phyloP scores from a whole-genome alignment of 2,888 invertebrate species.

The Erynnis tages region DNA sequence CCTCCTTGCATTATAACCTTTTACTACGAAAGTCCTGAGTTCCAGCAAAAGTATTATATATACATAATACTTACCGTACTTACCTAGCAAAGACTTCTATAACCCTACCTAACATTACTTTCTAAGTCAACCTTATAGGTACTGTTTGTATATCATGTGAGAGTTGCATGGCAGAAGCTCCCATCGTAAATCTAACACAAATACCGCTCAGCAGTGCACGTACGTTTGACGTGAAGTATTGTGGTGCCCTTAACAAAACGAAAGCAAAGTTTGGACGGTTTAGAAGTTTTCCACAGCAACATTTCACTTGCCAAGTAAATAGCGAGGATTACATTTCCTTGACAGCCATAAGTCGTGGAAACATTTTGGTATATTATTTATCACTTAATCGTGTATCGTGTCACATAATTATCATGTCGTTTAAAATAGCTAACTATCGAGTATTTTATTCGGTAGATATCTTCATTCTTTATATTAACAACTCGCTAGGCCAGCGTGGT shows the following conservation, averaged over 20 bases:
- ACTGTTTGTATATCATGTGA: too few species aligned
- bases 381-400: neutral
- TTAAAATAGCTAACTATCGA: neutral
- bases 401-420: neutral
- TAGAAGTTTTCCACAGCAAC: constrained; percentile 25
- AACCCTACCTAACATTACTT: too few species aligned
- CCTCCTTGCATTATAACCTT: too few species aligned
- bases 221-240: constrained; percentile 31
- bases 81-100: too few species aligned
- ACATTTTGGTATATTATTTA: constrained; percentile 1
- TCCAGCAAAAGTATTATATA: too few species aligned
- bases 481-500: too few species aligned
- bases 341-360: neutral
- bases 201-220: constrained; percentile 25
- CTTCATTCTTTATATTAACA: too few species aligned
- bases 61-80: too few species aligned
- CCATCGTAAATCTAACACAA: constrained; percentile 30
- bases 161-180: constrained; percentile 43
- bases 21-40: too few species aligned
- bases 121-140: too few species aligned
- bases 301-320: constrained; percentile 15
- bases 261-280: constrained; percentile 18
- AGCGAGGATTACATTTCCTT: constrained; percentile 8
- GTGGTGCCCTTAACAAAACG: constrained; percentile 30
- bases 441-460: too few species aligned